phyloP scores from a whole-genome alignment of 2,797 vertebrate species.

The Poecilia velifera region DNA sequence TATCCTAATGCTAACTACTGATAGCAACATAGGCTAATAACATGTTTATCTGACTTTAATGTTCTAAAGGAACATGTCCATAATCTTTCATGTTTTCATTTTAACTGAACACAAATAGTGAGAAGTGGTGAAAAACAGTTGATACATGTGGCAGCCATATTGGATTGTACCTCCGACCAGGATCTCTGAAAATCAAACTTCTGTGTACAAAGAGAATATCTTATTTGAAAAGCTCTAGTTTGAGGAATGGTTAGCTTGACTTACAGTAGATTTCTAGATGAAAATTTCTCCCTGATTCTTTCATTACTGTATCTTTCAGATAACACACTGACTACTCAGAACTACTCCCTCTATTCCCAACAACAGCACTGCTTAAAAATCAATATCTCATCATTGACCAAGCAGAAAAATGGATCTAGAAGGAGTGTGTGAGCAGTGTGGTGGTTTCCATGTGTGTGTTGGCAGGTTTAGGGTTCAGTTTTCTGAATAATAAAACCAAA shows the following conservation, averaged over 20 bases:
- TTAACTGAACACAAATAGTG: neutral
- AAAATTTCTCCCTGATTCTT: neutral
- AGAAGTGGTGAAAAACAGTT: neutral
- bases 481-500: constrained; percentile 71
- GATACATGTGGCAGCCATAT: neutral
- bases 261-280: neutral
- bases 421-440: neutral
- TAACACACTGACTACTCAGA: neutral
- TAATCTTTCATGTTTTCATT: neutral
- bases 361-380: neutral
- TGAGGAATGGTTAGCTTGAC: neutral
- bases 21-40: neutral
- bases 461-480: constrained; percentile 43
- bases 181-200: neutral
- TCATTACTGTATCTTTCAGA: neutral
- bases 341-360: neutral
- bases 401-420: neutral
- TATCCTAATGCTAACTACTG: neutral
- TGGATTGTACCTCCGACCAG: neutral
- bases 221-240: neutral
- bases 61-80: neutral
- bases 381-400: neutral
- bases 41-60: neutral
- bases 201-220: neutral
- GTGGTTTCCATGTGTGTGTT: constrained; percentile 30